Conservation (phyloP, 1,140 invertebrate species). For the Chironomus tepperi region DNA sequence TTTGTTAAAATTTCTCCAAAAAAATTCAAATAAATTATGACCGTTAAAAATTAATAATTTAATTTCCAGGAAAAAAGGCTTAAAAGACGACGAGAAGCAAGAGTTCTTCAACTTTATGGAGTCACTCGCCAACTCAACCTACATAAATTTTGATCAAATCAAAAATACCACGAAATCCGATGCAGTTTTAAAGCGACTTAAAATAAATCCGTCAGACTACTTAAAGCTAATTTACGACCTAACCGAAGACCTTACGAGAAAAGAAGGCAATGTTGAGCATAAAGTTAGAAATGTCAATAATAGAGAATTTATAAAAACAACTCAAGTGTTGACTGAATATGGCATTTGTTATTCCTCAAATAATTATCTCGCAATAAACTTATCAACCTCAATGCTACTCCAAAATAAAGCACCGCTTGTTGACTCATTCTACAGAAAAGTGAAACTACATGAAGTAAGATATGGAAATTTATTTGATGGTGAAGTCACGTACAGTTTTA, state of each 20-base stretch:
- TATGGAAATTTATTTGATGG: conserved; percentile 26
- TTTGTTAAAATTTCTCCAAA: too few species aligned
- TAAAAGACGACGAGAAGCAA: conserved; percentile 23
- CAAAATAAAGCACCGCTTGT: conserved; percentile 32
- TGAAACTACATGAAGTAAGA: neutral
- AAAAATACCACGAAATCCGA: conserved; percentile 28
- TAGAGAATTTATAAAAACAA: conserved; percentile 28
- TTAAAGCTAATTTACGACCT: conserved; percentile 37
- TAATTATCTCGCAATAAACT: conserved; percentile 30
- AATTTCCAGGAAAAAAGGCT: conserved; percentile 1
- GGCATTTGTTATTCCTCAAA: conserved; percentile 37
- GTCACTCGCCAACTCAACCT: conserved; percentile 37
- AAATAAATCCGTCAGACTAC: conserved; percentile 32
- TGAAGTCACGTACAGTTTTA: conserved; percentile 26
- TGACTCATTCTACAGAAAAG: conserved; percentile 25
- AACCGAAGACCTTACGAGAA: conserved; percentile 30
- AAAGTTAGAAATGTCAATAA: neutral
- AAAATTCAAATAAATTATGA: too few species aligned
- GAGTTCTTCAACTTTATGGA: conserved; percentile 34
- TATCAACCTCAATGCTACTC: conserved; percentile 32
- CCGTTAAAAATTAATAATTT: conserved; percentile 10
- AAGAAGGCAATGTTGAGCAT: conserved; percentile 27
- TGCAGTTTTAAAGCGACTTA: conserved; percentile 18
- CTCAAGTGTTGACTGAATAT: conserved; percentile 36
- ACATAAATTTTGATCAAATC: conserved; percentile 36